Conservation (phyloP, 2,797 vertebrate species). For the Diceros bicornis region DNA sequence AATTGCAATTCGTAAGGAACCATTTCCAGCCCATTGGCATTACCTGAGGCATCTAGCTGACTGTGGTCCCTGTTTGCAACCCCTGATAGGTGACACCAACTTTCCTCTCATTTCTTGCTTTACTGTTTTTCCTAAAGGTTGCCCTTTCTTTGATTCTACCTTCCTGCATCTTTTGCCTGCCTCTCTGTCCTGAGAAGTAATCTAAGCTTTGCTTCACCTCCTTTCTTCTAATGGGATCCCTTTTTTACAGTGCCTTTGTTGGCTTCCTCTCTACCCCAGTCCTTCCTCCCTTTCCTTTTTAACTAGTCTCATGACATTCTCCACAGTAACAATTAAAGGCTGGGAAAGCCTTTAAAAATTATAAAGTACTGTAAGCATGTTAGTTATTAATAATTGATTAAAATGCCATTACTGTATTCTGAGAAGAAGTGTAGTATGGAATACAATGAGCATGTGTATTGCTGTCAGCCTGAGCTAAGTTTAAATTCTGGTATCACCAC, state of each 20-base stretch:
- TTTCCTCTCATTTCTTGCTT: background rate
- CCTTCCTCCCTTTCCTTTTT: background rate
- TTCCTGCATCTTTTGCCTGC: background rate
- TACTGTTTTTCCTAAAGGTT: background rate
- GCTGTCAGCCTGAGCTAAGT: background rate
- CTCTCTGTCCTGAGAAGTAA: background rate
- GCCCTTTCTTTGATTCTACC: background rate
- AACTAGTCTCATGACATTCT: background rate
- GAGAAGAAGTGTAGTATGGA: background rate
- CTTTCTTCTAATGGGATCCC: background rate
- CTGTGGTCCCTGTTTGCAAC: accelerated
- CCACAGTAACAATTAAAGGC: background rate
- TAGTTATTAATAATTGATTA: conserved; percentile 59
- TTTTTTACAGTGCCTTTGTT: background rate
- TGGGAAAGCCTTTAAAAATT: background rate
- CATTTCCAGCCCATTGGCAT: background rate
- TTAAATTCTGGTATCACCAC: background rate
- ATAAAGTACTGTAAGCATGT: background rate
- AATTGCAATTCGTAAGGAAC: accelerated
- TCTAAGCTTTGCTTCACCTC: background rate
- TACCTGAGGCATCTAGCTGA: background rate
- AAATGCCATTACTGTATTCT: background rate
- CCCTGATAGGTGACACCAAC: background rate
- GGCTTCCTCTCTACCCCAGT: background rate
- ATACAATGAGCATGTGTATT: background rate